Base-by-base conservation (phyloP, 1,140 invertebrate species). In the Bactericera cockerelli region DNA sequence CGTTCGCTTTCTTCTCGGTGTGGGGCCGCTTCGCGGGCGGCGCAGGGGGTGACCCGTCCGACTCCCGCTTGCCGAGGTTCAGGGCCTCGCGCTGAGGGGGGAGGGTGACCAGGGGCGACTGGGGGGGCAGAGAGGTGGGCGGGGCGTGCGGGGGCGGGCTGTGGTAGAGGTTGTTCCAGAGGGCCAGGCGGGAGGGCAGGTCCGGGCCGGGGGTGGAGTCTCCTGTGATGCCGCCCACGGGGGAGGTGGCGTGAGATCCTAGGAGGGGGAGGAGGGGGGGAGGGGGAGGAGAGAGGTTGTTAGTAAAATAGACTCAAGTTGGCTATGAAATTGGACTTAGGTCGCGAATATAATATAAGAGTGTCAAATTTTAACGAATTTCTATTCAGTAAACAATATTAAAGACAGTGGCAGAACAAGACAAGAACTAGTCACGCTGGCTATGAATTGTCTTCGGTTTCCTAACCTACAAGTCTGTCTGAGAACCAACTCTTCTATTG, bases 81-180 rank as follows among this genome's bases (percentile, higher is more conserved):
- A 49, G 42, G n/a, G 42, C 42, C 22, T 49, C 42, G n/a, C 42
- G n/a, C 19, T 49, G 42, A 16, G 42, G 42, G 6, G 42, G 42
- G 6, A 49, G 19, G 33, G 33, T 10, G 42, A 49, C 42, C 4
- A 49, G n/a, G n/a, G 22, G 22, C 6, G 42, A 22, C 22, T 16
- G 22, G n/a, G n/a, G 42, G n/a, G 42, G 42, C 19, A 22, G 42
- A 36, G 33, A 36, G 19, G 22, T 3, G 22, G 42, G 42, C 19
- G 42, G 42, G 42, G 22, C 22, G n/a, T 6, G 3, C 8, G 6
- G 42, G 22, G 42, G 42, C 3, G 42, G 42, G n/a, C 42, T 49
- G 22, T 49, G 42, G 42, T 49, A 49, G n/a, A 49, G 22, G 19
- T 49, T 49, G 42, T 49, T 49, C 42, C 42, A 49, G n/a, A 49